A percentile compares a stretch with the other conserved stretches of the same genome.
These are phyloP conservation scores for Pocillopora meandrina DNA, from an alignment of 92 coral and sea anemone species.

Conservation along the genomic window DNA sequence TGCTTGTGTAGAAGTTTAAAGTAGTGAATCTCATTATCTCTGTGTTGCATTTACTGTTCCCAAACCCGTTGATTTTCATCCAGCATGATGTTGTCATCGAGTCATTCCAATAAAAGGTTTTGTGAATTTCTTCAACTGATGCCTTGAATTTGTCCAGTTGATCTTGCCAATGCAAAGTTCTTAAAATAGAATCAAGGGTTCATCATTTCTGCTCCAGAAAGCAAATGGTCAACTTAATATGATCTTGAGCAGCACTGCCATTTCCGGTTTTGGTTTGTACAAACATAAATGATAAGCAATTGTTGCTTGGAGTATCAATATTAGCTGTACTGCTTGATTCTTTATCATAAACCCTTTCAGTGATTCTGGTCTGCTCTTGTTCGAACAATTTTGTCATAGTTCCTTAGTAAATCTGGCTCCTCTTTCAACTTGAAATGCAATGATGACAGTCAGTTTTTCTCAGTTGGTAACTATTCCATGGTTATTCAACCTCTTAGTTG, in stretches of 20 bases:
- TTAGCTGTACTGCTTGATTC: not conserved
- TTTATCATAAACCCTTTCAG: not conserved
- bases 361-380: constrained; percentile 14
- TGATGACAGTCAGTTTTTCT: constrained; percentile 4
- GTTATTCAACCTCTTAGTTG: too few species aligned
- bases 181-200: constrained; percentile 62
- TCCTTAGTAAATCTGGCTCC: constrained; percentile 31
- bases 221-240: constrained; percentile 55
- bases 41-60: constrained; percentile 50
- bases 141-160: constrained; percentile 44
- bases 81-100: constrained; percentile 45
- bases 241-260: constrained; percentile 44
- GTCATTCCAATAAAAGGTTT: constrained; percentile 58
- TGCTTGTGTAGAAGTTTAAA: constrained; percentile 22
- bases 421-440: constrained; percentile 18
- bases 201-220: constrained; percentile 48
- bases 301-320: constrained; percentile 62
- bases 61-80: constrained; percentile 40
- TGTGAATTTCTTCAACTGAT: not conserved
- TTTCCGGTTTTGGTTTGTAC: constrained; percentile 56
- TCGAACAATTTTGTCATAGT: constrained; percentile 38
- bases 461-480: constrained; percentile 36
- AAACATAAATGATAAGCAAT: constrained; percentile 43
- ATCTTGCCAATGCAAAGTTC: constrained; percentile 58
- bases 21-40: constrained; percentile 41